Evolutionary conservation across 2,888 invertebrate species (phyloP).

Genomic region (Tetropium fuscum): DNA sequence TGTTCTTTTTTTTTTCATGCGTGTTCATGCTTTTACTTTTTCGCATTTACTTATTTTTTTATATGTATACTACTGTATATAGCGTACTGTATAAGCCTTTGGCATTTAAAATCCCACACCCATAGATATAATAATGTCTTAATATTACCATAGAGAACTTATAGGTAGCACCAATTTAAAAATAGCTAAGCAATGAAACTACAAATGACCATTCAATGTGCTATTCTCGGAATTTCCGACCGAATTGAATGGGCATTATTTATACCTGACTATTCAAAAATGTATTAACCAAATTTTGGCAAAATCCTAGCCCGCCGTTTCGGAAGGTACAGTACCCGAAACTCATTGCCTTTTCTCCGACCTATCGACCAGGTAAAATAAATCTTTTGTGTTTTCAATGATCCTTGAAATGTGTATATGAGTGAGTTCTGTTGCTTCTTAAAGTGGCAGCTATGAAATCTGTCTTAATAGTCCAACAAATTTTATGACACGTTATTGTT

Average conservation of each 20-base stretch:
- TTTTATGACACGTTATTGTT: constrained; percentile 9
- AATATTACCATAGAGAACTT: no score
- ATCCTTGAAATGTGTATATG: constrained; percentile 1
- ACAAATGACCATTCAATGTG: neutral
- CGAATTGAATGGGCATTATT: constrained; percentile 20
- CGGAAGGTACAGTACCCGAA: constrained; percentile 14
- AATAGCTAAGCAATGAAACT: neutral
- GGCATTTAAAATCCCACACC: no score
- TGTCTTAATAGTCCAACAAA: constrained; percentile 7
- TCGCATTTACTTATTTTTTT: no score
- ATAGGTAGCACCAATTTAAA: neutral
- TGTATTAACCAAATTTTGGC: constrained; percentile 27
- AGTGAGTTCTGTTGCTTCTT: constrained; percentile 11
- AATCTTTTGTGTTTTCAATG: constrained; percentile 24
- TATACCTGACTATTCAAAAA: constrained; percentile 25
- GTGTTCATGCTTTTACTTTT: no score
- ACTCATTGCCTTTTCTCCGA: constrained; percentile 15
- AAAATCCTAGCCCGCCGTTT: neutral
- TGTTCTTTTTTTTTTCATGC: no score
- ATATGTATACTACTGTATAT: no score
- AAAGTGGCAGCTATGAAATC: constrained; percentile 29
- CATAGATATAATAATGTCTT: no score
- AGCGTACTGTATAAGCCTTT: no score
- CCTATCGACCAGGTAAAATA: constrained; percentile 22
- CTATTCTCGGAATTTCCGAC: constrained; percentile 20